Percentiles rank a stretch among this genome's conserved stretches.
Evolutionary conservation across 1,140 invertebrate genomes (phyloP).

Genomic region (Melipona quadrifasciata): DNA sequence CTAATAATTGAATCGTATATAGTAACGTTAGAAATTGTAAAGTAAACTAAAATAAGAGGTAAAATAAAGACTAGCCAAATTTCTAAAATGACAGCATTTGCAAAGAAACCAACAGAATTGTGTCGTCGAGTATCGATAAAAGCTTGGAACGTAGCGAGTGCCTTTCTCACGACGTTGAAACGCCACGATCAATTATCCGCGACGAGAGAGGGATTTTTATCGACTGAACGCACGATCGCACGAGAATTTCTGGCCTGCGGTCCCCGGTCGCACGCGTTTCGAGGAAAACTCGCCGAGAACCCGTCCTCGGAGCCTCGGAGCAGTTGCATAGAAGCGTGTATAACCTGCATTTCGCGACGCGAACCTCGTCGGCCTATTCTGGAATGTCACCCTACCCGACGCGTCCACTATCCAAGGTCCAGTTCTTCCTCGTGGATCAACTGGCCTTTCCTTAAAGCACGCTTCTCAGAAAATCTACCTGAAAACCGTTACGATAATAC

Average conservation of each 20-base stretch:
- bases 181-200: slow-evolving; percentile 52
- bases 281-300: slow-evolving; percentile 51
- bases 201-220: slow-evolving; percentile 36
- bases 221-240: slow-evolving; percentile 12
- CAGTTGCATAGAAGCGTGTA: slow-evolving; percentile 45
- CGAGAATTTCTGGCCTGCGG: slow-evolving; percentile 52
- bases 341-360: slow-evolving; percentile 56
- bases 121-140: background rate
- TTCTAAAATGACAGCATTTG: background rate
- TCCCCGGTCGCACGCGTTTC: slow-evolving; percentile 49
- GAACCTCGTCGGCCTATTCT: slow-evolving; percentile 53
- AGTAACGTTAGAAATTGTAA: too few species aligned
- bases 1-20: too few species aligned
- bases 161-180: slow-evolving; percentile 51
- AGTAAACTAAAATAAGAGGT: too few species aligned
- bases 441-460: slow-evolving; percentile 68
- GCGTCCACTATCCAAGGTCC: slow-evolving; percentile 64
- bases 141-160: background rate
- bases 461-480: slow-evolving; percentile 70
- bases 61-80: background rate
- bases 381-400: slow-evolving; percentile 66
- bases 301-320: slow-evolving; percentile 13
- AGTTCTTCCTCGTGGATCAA: slow-evolving; percentile 65
- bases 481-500: slow-evolving; percentile 70
- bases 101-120: background rate